A percentile compares a stretch with the other conserved stretches of the same genome.
Conservation (phyloP, 2,113 vertebrate genomes). For the Progne subis region DNA sequence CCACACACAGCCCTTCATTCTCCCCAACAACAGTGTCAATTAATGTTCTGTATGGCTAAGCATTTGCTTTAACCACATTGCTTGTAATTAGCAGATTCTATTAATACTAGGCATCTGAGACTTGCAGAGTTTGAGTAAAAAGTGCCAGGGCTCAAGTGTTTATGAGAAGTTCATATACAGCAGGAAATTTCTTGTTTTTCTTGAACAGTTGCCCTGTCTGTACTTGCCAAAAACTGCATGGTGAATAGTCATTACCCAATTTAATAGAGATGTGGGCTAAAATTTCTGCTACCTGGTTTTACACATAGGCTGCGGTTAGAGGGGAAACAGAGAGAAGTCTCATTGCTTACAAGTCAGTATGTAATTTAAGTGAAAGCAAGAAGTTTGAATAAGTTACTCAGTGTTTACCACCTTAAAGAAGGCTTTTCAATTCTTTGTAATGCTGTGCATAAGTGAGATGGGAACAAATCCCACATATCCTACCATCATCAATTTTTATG, state of each 20-base stretch:
- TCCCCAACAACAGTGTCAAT: not conserved
- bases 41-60: constrained; percentile 15
- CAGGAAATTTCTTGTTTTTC: constrained; percentile 68
- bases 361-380: constrained; percentile 31
- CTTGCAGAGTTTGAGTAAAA: constrained; percentile 29
- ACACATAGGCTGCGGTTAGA: constrained; percentile 31
- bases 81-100: constrained; percentile 57
- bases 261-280: constrained; percentile 56
- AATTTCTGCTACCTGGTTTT: constrained; percentile 65
- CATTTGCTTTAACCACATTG: constrained; percentile 39
- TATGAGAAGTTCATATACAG: constrained; percentile 61
- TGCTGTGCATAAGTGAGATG: not conserved
- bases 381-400: not conserved
- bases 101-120: constrained; percentile 60
- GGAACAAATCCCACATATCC: not conserved
- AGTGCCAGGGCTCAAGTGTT: constrained; percentile 62
- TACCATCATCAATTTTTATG: not conserved
- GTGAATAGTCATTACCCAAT: constrained; percentile 61
- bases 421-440: not conserved
- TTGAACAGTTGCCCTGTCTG: constrained; percentile 49
- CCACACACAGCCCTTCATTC: not conserved
- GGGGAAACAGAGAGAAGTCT: constrained; percentile 41
- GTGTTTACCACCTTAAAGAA: not conserved
- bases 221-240: constrained; percentile 42
- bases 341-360: not conserved